Percentiles rank a stretch among this genome's conserved stretches.
These are phyloP conservation scores for Trilocha varians DNA, from an alignment of 2,888 invertebrate genomes.

Conservation along the genomic window DNA sequence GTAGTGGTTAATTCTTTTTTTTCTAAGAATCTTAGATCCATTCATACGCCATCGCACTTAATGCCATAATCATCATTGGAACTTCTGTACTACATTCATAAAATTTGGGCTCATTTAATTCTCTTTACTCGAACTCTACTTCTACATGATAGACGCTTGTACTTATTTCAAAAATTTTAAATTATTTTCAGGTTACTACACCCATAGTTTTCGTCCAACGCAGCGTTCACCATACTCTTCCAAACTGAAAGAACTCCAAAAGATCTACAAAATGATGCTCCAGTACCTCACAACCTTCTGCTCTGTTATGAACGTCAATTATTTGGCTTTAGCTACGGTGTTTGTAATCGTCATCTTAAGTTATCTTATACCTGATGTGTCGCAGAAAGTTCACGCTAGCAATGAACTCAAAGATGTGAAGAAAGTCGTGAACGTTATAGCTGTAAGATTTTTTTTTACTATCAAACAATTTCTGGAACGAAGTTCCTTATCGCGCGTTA, in stretches of 20 bases:
- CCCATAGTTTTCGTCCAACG: neutral
- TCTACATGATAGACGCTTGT: too few species aligned
- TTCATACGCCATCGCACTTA: too few species aligned
- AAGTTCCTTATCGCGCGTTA: too few species aligned
- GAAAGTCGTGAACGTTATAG: conserved; percentile 32
- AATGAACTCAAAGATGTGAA: conserved; percentile 42
- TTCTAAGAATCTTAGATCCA: too few species aligned
- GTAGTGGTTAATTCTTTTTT: too few species aligned
- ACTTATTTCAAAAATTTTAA: neutral
- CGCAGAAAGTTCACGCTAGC: conserved; percentile 32
- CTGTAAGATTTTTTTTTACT: conserved; percentile 37
- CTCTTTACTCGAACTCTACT: too few species aligned
- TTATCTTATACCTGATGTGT: conserved; percentile 39
- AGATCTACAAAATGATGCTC: conserved; percentile 10
- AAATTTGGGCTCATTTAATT: too few species aligned
- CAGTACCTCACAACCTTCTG: conserved; percentile 21
- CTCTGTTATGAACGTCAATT: conserved; percentile 24
- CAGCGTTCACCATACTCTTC: neutral
- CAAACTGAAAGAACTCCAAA: conserved; percentile 4
- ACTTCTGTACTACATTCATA: too few species aligned
- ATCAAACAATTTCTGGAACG: too few species aligned
- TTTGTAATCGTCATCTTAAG: conserved; percentile 35
- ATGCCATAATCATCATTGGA: too few species aligned
- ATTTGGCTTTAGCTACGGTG: conserved; percentile 28
- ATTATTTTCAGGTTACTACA: conserved; percentile 2